Evolutionary conservation across 2,113 vertebrate species (phyloP), one percentile per base, ranked within the genome.

Genomic region (Aythya baeri): DNA sequence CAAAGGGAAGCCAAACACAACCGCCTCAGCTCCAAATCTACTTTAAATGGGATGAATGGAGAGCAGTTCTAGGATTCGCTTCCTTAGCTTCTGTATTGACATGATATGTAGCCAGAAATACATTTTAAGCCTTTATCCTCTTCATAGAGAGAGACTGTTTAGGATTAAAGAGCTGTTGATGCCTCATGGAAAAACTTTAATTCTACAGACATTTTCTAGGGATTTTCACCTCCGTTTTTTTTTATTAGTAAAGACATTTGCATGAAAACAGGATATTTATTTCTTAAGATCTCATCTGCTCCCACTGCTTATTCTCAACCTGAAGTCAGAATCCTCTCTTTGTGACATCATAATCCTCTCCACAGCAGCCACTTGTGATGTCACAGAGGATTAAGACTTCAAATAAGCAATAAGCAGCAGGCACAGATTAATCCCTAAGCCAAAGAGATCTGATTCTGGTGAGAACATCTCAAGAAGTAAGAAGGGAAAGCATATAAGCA

Each of bases 331-430:
- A 97, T 95, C 94, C 91, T 93, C 91, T 93, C 91, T 94, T 93
- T 96, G 95, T 97, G 95, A 97, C 93, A 93, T 96, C 95, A 97
- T 94, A 96, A 96, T 95, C 93, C 91, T 91, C 91, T 94, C 92
- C 94, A 66, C 88, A 91, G 89, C 89, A 96, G 93, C 89, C 89
- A 97, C 89, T 94, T 81, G 95, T 97, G 95, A 97, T 95, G 92
- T 97, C 95, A 97, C 94, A 92, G 70, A 95, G 80, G 93, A 96
- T 97, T 95, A 94, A 85, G 91, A 94, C 91, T 96, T 96, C 96
- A 96, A 96, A 97, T 92, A 89, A 96, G 95, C 96, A 96, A 91
- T 93, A 96, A 96, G 76, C 52, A 13, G 84, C 73, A 22, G 92
- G 85, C 91, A 92, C 61, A 86, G 82, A 94, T 94, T 94, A 94